Conservation (phyloP, 1,140 invertebrate genomes). For the Lepidurus arcticus region DNA sequence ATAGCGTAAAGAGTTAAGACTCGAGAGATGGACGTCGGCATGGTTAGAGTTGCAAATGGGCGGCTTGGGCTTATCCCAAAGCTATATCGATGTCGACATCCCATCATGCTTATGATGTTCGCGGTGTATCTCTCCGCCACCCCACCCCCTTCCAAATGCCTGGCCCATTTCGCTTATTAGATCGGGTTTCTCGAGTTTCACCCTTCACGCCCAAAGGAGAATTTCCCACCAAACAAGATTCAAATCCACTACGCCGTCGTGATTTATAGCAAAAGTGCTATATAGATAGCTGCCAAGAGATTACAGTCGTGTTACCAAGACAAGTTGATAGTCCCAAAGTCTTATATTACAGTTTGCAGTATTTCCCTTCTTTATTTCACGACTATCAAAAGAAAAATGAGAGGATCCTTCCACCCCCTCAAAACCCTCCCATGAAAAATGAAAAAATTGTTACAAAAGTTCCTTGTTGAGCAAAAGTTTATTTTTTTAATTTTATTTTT, state of each 20-base stretch:
- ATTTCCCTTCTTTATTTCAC: neutral
- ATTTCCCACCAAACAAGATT: conserved; percentile 10
- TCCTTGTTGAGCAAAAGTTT: neutral
- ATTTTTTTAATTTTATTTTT: no score
- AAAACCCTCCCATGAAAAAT: neutral
- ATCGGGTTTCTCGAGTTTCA: conserved; percentile 8
- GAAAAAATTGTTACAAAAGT: neutral
- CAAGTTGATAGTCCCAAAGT: neutral
- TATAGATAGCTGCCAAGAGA: conserved; percentile 14
- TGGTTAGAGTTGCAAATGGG: neutral
- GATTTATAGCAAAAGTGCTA: conserved; percentile 19
- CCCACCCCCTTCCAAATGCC: neutral
- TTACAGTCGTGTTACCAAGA: neutral
- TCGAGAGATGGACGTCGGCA: conserved; percentile 9
- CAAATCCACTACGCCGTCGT: neutral
- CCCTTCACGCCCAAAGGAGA: neutral
- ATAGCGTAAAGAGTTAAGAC: neutral
- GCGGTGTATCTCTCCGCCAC: neutral
- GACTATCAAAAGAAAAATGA: neutral
- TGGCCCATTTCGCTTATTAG: neutral
- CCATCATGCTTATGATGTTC: neutral
- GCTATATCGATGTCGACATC: conserved; percentile 21
- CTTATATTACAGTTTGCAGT: neutral
- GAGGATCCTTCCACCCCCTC: neutral
- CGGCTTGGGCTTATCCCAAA: conserved; percentile 20